phyloP scores from a whole-genome alignment of 2,888 invertebrate species.

The Eupithecia abbreviata region DNA sequence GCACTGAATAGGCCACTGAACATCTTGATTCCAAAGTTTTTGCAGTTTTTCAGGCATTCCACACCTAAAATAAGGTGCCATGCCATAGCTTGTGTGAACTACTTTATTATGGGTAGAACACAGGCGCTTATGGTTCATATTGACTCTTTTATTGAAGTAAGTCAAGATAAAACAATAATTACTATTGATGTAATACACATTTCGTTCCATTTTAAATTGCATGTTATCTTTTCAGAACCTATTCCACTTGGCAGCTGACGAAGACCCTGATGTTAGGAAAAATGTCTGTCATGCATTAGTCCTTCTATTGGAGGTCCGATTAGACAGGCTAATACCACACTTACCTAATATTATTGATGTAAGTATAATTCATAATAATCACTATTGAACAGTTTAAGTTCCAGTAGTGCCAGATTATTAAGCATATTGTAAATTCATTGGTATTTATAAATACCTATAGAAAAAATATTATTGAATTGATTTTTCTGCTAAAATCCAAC shows the following conservation, averaged over 20 bases:
- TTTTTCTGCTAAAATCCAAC: no score
- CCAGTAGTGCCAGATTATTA: background rate
- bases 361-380: slow-evolving; percentile 35
- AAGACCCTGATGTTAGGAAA: slow-evolving; percentile 98
- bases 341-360: slow-evolving; percentile 98
- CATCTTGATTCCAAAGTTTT: slow-evolving; percentile 97
- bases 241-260: slow-evolving; percentile 97
- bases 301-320: slow-evolving; percentile 96
- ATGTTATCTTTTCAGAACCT: slow-evolving; percentile 85
- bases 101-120: slow-evolving; percentile 97
- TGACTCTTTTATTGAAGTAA: slow-evolving; percentile 94
- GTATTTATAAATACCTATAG: no score
- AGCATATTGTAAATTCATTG: no score
- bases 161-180: background rate
- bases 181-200: background rate
- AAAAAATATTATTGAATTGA: no score
- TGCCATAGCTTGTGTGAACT: slow-evolving; percentile 99
- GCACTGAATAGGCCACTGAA: slow-evolving; percentile 94
- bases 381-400: background rate
- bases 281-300: slow-evolving; percentile 99
- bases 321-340: slow-evolving; percentile 97
- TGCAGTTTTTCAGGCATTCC: slow-evolving; percentile 97
- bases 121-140: slow-evolving; percentile 97
- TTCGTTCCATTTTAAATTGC: background rate
- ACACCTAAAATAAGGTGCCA: slow-evolving; percentile 98